Base-by-base conservation (phyloP, 2,113 vertebrate species). In the Brachyistius frenatus region DNA sequence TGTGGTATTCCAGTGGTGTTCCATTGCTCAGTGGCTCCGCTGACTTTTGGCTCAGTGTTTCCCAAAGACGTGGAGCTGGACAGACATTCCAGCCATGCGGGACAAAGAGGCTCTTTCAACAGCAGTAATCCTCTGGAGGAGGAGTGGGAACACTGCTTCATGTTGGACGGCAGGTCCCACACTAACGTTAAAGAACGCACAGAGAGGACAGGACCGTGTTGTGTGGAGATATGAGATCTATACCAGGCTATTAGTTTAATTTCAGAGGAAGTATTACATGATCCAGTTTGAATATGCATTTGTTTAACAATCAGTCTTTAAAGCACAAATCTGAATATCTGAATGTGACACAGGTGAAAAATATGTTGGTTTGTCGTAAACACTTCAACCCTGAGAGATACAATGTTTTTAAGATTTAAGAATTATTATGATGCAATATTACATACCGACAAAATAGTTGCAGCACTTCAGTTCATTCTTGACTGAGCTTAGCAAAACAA, bases 21-120 rank as follows among this genome's bases (percentile, higher is more conserved):
- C 72, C 78, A 54, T 80, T 87, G 72, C 90, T 90, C 81, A 92
- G 72, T 90, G 72, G 87, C 81, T 93, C 91, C 86, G 70, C 89
- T 93, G 92, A 92, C 91, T 90, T 83, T 92, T 91, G 90, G 84
- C 84, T 86, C 80, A 85, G 89, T 78, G 86, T 86, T 90, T 92
- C 90, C 84, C 57, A 92, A 92, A 91, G 86, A 91, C 71, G 62
- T 55, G 44, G 86, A 76, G 71, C 87, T 61, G 76, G 78, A 90
- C 84, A 61, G 73, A 71, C 83, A 91, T 93, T 92, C 93, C 91
- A 83, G 81, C 37, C 65, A 57, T 7, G 50, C 5, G 1, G 33
- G 76, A 94, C 90, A 94, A 94, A 93, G 91, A 91, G 74, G 6
- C 71, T 87, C 88, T 92, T 94, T 93, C 80, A 94, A 56, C 72